Base-by-base conservation (phyloP, 2,888 invertebrate genomes). In the Orthosia cruda region DNA sequence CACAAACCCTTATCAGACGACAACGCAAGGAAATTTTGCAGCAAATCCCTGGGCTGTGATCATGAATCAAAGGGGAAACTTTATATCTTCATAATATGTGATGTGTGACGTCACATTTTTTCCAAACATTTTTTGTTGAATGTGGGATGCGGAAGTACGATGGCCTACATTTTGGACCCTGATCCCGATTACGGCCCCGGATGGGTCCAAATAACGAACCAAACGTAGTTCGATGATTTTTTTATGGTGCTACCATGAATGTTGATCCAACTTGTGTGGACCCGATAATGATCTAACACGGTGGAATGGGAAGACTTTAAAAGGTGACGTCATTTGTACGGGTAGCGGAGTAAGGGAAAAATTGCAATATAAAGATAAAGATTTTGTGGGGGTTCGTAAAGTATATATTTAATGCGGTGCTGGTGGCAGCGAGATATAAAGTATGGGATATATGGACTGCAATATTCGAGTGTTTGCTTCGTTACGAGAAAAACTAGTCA, bases 101-200 rank as follows among this genome's bases (percentile, higher is more conserved):
- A 69, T 69, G 66, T 77, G 82, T 83, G 73, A 66, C 64, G 74
- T 58, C 77, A 80, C 67, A 73, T 68, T 83, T 83, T 80, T 87
- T 78, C 74, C 73, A 74, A 63, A 45, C 80, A 71, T 68, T 80
- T 85, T 87, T 87, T 75, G 68, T 73, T 77, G 65, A 73, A 77
- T 68, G 80, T 77, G 72, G 66, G 76, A 69, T 65, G 58, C 52
- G 77, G 74, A 71, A 79, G 74, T 70, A 75, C 68, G 63, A 74
- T 87, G 80, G 80, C 87, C 86, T 77, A 83, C 65, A 83, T 87
- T 80, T 58, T 74, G 71, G 71, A 67, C 71, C 71, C 62, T 62
- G 67, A 87, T 74, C 75, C 74, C 75, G 85, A 76, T 82, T 82
- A 82, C 20, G 71, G 62, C 12, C 58, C 66, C 77, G 74, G 65